Conservation (phyloP, 2,113 vertebrate genomes). For the Epinephelus cyanopodus region DNA sequence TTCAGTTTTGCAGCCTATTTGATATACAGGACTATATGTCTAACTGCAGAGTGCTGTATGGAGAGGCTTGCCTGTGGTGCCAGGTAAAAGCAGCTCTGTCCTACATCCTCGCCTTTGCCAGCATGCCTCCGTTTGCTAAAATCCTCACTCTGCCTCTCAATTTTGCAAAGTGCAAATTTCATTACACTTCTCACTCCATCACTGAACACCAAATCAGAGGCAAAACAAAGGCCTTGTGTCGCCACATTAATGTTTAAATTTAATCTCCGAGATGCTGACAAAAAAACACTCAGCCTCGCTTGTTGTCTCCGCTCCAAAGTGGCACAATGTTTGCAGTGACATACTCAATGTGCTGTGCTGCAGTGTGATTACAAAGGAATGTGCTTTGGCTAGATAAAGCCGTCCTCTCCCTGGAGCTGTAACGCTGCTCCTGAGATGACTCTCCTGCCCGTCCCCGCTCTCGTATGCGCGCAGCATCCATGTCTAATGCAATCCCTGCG, state of each 20-base stretch:
- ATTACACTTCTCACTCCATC: conserved; percentile 35
- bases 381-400: conserved; percentile 73
- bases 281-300: conserved; percentile 36
- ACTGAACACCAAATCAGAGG: conserved; percentile 36
- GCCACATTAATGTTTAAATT: conserved; percentile 58
- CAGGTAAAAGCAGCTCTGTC: conserved; percentile 15
- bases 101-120: conserved; percentile 12
- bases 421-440: conserved; percentile 45
- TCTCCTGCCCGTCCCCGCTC: conserved; percentile 49
- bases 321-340: conserved; percentile 49
- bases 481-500: conserved; percentile 65
- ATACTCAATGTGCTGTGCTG: conserved; percentile 55
- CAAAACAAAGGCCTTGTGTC: conserved; percentile 56
- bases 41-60: neutral
- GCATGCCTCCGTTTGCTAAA: conserved; percentile 34
- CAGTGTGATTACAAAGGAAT: conserved; percentile 74
- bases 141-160: conserved; percentile 38
- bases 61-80: neutral
- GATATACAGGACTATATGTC: neutral
- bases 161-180: conserved; percentile 62
- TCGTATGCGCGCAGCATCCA: conserved; percentile 51
- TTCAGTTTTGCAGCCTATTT: neutral
- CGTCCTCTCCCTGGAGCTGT: conserved; percentile 46
- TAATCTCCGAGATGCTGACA: conserved; percentile 50
- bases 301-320: conserved; percentile 45